Evolutionary conservation across 2,113 vertebrate genomes (phyloP), one percentile per base, ranked within the genome.

Genomic region (Zosterops japonicus): DNA sequence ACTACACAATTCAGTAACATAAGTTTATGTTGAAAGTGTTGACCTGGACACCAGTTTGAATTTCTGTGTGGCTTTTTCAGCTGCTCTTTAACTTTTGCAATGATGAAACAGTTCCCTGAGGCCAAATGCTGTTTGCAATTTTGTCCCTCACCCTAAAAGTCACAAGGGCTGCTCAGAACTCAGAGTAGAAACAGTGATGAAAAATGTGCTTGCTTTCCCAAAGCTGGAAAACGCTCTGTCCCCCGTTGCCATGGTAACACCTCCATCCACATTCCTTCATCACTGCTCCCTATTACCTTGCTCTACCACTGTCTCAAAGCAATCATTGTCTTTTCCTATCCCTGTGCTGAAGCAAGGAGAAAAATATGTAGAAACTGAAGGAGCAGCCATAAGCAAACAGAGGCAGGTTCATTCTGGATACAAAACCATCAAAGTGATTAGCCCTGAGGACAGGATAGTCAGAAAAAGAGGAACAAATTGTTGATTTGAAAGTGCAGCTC

Each of bases 201-300:
- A 76, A 88, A 93, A 84, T 59, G 41, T 3, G 2, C 65, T 82
- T 79, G 47, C 49, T 87, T 60, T 85, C 65, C 70, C 78, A 85
- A 75, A 92, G 61, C 86, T 71, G 74, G 89, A 71, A 89, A 85
- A 87, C 42, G 87, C 87, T 85, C 50, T 69, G 70, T 92, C 83
- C 84, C 76, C 11, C 41, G 94, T 98, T 96, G 93, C 83, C 92
- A 95, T 96, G 92, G 96, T 36, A 97, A 97, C 96, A 27, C 25
- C 82, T 93, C 80, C 42, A 71, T 71, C 91, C 57, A 75, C 83
- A 52, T 71, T 42, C 87, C 89, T 90, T 74, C 67, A 93, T 94
- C 93, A 29, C 77, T 60, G 93, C 90, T 96, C 25, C 7, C 79
- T 83, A 53, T 82, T 87, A 84, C 70, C 76, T 96, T 76, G 41